phyloP scores from a whole-genome alignment of 2,888 invertebrate genomes.

The Diarsia rubi region DNA sequence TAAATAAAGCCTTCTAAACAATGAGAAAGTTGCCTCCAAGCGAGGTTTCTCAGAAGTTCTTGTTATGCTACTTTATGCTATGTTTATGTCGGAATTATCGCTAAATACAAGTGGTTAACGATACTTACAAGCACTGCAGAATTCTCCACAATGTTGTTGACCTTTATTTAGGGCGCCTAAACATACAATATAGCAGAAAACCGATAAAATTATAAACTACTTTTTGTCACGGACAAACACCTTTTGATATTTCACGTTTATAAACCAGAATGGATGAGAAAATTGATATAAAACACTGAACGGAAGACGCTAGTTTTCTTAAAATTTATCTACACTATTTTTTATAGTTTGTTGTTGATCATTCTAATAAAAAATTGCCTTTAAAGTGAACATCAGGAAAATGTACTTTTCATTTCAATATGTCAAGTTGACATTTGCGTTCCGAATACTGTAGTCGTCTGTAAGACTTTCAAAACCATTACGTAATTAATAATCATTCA shows the following conservation, averaged over 20 bases:
- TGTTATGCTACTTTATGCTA: conserved; percentile 43
- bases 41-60: conserved; percentile 22
- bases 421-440: conserved; percentile 54
- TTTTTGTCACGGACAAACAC: conserved; percentile 47
- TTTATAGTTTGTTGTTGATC: conserved; percentile 45
- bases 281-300: conserved; percentile 13
- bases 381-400: conserved; percentile 36
- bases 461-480: background rate
- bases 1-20: conserved; percentile 3
- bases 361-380: conserved; percentile 32
- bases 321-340: conserved; percentile 24
- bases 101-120: conserved; percentile 34
- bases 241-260: conserved; percentile 34
- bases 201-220: conserved; percentile 68
- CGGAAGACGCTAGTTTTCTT: conserved; percentile 9
- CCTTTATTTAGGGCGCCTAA: conserved; percentile 80
- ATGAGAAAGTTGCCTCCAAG: conserved; percentile 51
- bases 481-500: background rate
- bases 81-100: conserved; percentile 46
- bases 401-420: conserved; percentile 61
- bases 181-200: conserved; percentile 69
- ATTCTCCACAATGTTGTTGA: conserved; percentile 74
- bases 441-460: background rate
- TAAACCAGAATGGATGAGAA: conserved; percentile 18
- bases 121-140: conserved; percentile 59